Base-by-base conservation (phyloP, 2,797 vertebrate genomes). In the Champsocephalus esox region DNA sequence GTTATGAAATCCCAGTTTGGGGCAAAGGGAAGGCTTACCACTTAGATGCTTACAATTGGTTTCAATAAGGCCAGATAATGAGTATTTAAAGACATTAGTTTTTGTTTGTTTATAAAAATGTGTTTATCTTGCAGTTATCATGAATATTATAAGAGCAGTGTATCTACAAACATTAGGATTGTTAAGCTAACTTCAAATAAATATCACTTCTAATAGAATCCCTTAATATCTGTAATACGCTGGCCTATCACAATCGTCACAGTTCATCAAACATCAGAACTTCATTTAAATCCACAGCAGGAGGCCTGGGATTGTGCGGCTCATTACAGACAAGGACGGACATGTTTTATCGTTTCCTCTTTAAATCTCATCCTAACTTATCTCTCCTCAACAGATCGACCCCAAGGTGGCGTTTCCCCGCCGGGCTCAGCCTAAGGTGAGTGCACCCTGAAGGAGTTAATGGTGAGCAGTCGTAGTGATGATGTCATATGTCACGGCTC, bases 371-470 rank as follows among this genome's bases (percentile, higher is more conserved):
- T 41, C 44, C 72, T 2, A 21, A 55, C 51, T 84, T 57, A 13
- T 88, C 64, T 89, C 66, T 82, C 70, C n/a, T 67, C 34, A 11
- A 81, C 95, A 98, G 97, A 98, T 98, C 73, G 97, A 98, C 86
- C 96, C 96, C 46, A 98, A 98, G 94, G 97, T 94, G 89, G 97
- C 97, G 0, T 98, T 98, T 79, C 97, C 97, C 46, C 96, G 97
- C 64, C 92, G 97, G 94, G 97, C 97, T 83, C 97, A 98, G 89
- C 97, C 97, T 65, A 98, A 98, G 97, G 97, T 98, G 91, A 92
- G 92, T 91, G 52, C 68, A 46, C 71, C 67, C 63, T 45, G 70
- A 73, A 75, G 58, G 75, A 64, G 81, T 86, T 86, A 85, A 85
- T 48, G n/a, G 21, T n/a, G 48, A 52, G 63, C 58, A 70, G 57